Evolutionary conservation across 1,140 invertebrate species (phyloP), one percentile per base, ranked within the genome.

Genomic region (Hestina assimilis): DNA sequence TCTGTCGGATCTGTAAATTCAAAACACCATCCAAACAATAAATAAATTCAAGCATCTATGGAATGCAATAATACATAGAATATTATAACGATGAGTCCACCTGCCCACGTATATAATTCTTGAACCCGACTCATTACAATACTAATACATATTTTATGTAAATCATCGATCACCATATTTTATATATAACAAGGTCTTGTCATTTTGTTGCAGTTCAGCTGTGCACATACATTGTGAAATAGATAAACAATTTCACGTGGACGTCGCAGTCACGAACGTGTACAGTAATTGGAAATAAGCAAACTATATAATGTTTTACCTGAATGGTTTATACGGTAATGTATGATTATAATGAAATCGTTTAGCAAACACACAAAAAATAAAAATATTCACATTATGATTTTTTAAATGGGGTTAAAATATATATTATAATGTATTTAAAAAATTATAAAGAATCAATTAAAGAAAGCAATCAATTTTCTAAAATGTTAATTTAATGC

Each of bases 111-210:
- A 9, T n/a, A 29, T 29, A 20, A 47, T 47, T 47, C 8, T 11
- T 33, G 11, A 47, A 11, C 45, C 28, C 12, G n/a, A 14, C 24
- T 12, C 8, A 43, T 53, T 33, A 31, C 9, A 43, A 31, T 23
- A 12, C 24, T 21, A 42, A 29, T 43, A 43, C 17, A 53, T 53
- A 45, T 33, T 43, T 53, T 17, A 46, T 54, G 42, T 42, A 45
- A 54, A 46, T 46, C 28, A 33, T 14, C 14, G 6, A 23, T 35
- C 19, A 17, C 45, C 20, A 17, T n/a, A 42, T 31, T 23, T 19
- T 35, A n/a, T n/a, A n/a, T n/a, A 24, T 17, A 1, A 38, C 23
- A 12, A 43, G 42, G 26, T 21, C 52, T 54, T 54, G 41, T 24
- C 24, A 54, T 17, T 43, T 41, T 43, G 51, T 43, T 53, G 19